A percentile compares a stretch with the other conserved stretches of the same genome.
Conservation (phyloP, 2,888 invertebrate genomes). For the Euspilapteryx auroguttella region DNA sequence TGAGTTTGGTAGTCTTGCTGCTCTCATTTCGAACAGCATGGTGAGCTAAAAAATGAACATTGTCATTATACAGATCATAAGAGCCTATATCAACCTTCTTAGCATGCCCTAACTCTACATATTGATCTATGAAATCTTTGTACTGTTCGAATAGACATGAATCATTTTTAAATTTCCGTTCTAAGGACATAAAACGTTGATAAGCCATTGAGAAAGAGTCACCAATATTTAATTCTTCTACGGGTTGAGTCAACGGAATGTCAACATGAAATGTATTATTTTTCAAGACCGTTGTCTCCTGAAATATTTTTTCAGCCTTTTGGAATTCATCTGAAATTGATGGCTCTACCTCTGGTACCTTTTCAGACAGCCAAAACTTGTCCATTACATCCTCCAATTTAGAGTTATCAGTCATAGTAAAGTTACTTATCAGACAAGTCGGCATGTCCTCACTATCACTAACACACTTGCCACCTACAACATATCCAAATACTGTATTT, state of each 20-base stretch:
- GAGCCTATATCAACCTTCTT: slow-evolving; percentile 4
- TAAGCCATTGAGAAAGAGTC: not conserved
- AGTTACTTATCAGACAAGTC: too few species aligned
- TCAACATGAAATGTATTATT: not conserved
- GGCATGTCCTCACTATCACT: too few species aligned
- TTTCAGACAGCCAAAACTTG: too few species aligned
- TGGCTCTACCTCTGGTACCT: too few species aligned
- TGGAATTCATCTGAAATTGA: too few species aligned
- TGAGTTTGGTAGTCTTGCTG: too few species aligned
- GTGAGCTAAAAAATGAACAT: not conserved
- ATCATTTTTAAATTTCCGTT: not conserved
- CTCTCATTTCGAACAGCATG: not conserved
- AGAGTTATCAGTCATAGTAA: too few species aligned
- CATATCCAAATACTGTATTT: too few species aligned
- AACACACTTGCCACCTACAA: too few species aligned
- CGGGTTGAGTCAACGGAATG: not conserved
- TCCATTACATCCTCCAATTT: too few species aligned
- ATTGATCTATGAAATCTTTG: slow-evolving; percentile 8
- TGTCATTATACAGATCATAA: slow-evolving; percentile 4
- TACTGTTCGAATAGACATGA: too few species aligned
- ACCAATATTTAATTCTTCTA: not conserved
- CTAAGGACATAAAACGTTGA: not conserved
- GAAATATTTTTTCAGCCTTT: not conserved
- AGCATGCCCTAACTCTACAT: slow-evolving; percentile 7
- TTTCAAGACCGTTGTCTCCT: not conserved